phyloP scores from a whole-genome alignment of 2,888 invertebrate species.

The Fragum sueziense region DNA sequence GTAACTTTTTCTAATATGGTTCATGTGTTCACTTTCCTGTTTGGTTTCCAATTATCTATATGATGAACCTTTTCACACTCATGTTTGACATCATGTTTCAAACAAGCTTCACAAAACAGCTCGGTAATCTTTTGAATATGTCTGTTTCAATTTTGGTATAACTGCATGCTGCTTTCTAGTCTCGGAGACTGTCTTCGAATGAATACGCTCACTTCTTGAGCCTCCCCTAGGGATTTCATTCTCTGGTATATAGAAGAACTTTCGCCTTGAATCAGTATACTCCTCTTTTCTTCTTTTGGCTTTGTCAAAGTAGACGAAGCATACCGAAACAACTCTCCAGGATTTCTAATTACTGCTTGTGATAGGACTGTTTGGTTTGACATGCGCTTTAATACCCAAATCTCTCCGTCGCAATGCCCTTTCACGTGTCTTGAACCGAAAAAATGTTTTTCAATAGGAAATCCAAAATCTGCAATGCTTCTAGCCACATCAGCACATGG shows the following conservation, averaged over 20 bases:
- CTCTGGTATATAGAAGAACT: background rate
- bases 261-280: background rate
- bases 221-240: background rate
- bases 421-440: background rate
- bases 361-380: slow-evolving; percentile 17
- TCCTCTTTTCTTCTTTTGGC: background rate
- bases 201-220: background rate
- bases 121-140: background rate
- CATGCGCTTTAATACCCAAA: slow-evolving; percentile 19
- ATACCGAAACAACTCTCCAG: slow-evolving; percentile 17
- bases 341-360: slow-evolving; percentile 6
- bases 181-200: background rate
- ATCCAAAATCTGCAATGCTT: slow-evolving; percentile 9
- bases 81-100: no score
- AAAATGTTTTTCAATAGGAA: slow-evolving; percentile 22
- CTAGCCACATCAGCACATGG: slow-evolving; percentile 28
- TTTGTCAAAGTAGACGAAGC: background rate
- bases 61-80: background rate
- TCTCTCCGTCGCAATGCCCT: slow-evolving; percentile 10
- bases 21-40: background rate
- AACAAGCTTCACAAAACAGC: background rate
- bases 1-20: no score
- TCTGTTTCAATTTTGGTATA: background rate
- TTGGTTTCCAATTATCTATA: background rate
- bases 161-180: background rate